These are phyloP conservation scores for Elegia similella DNA, from an alignment of 2,888 invertebrate genomes.

Conservation along the genomic window DNA sequence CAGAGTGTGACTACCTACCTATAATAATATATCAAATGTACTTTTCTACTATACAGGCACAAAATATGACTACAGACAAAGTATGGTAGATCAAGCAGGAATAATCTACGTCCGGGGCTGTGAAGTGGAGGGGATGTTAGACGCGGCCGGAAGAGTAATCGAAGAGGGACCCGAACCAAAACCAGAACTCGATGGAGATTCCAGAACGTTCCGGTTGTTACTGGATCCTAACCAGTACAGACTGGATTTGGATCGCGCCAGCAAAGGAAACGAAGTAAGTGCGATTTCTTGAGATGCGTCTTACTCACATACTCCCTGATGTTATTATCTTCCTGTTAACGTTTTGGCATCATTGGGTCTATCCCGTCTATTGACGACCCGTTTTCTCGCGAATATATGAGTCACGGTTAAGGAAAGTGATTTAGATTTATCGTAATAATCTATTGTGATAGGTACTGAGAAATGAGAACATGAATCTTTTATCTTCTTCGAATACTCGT, in stretches of 20 bases:
- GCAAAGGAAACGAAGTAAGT: conserved; percentile 88
- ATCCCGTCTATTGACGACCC: too few relatives aligned
- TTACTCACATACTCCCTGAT: not conserved
- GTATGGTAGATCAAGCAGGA: conserved; percentile 96
- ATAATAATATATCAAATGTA: not conserved
- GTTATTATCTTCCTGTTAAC: too few relatives aligned
- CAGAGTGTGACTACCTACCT: too few relatives aligned
- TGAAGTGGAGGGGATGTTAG: conserved; percentile 99
- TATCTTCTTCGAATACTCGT: too few relatives aligned
- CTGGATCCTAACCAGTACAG: conserved; percentile 98
- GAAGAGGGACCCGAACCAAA: conserved; percentile 97
- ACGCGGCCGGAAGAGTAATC: conserved; percentile 96
- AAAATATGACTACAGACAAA: conserved; percentile 89
- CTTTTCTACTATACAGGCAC: conserved; percentile 74
- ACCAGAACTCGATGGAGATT: conserved; percentile 93
- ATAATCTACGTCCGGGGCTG: conserved; percentile 96
- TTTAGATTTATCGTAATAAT: too few relatives aligned
- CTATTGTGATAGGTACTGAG: too few relatives aligned
- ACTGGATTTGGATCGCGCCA: conserved; percentile 92
- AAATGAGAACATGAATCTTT: too few relatives aligned
- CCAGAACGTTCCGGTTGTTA: conserved; percentile 95
- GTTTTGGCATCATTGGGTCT: too few relatives aligned
- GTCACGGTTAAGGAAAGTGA: too few relatives aligned
- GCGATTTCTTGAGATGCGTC: not conserved
- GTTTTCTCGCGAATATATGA: too few relatives aligned